A percentile compares a stretch with the other conserved stretches of the same genome.
Conservation (phyloP, 2,888 invertebrate genomes). For the Stegana nigrithorax region DNA sequence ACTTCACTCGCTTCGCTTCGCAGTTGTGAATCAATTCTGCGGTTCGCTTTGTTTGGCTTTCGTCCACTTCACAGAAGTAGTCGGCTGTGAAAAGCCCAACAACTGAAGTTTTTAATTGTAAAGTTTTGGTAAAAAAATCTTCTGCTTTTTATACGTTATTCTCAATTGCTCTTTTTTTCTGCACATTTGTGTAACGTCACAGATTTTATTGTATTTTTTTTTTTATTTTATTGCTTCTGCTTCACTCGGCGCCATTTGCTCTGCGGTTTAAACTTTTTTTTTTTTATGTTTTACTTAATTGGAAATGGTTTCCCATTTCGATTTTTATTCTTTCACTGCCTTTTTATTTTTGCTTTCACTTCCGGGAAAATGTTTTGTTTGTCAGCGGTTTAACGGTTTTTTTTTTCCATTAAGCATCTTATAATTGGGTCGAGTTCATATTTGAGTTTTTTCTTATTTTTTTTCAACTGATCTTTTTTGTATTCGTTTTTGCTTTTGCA, state of each 20-base stretch:
- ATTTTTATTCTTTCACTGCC: not conserved
- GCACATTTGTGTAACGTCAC: not conserved
- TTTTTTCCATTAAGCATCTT: not conserved
- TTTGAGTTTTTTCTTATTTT: not conserved
- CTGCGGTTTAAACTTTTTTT: not conserved
- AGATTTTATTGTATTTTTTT: not conserved
- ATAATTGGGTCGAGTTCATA: slow-evolving; percentile 8
- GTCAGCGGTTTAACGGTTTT: not conserved
- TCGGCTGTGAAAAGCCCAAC: too few species aligned
- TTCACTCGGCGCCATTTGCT: not conserved
- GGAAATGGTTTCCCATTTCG: not conserved
- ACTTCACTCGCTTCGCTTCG: too few species aligned
- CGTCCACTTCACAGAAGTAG: too few species aligned
- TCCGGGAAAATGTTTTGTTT: not conserved
- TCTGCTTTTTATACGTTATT: too few species aligned
- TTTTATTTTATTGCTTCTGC: not conserved
- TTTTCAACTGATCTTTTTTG: not conserved
- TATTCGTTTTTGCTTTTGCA: not conserved
- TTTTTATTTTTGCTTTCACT: not conserved
- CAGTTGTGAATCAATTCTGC: too few species aligned
- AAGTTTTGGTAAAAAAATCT: too few species aligned
- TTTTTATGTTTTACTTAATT: not conserved
- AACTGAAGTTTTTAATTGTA: too few species aligned
- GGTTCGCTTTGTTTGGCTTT: too few species aligned
- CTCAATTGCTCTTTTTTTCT: not conserved